phyloP scores from a whole-genome alignment of 2,888 invertebrate species.

The Hirtodrosophila alboralis region DNA sequence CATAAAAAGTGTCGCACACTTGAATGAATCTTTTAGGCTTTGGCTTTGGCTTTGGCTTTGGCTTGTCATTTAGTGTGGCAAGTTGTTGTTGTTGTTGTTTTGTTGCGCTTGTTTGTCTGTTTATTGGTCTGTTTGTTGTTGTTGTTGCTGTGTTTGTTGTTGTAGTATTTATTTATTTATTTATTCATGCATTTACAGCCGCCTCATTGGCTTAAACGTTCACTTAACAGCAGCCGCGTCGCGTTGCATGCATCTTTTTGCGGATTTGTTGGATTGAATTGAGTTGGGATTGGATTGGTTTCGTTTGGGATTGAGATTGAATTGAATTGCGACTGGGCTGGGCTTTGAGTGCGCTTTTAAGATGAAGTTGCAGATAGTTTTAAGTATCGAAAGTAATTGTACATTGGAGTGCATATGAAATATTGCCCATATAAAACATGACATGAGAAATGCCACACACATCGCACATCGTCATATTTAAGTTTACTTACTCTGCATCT shows the following conservation, averaged over 20 bases:
- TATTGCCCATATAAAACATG: constrained; percentile 24
- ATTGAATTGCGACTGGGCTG: constrained; percentile 23
- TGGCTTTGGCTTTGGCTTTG: constrained; percentile 19
- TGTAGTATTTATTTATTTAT: too few species aligned
- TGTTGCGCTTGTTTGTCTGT: constrained; percentile 70
- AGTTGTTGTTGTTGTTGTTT: constrained; percentile 23
- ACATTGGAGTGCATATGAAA: constrained; percentile 23
- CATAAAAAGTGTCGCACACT: constrained; percentile 78
- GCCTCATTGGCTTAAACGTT: constrained; percentile 65
- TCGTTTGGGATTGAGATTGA: constrained; percentile 11
- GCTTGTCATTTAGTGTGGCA: constrained; percentile 40
- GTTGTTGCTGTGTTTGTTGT: constrained; percentile 34
- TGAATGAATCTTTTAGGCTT: constrained; percentile 68
- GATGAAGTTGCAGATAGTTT: constrained; percentile 38
- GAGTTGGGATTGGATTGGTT: constrained; percentile 28
- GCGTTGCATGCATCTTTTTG: constrained; percentile 41
- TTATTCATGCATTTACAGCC: constrained; percentile 43
- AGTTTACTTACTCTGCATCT: constrained; percentile 1
- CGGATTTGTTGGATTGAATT: constrained; percentile 11
- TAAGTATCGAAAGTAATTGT: constrained; percentile 43
- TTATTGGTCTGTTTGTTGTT: constrained; percentile 53
- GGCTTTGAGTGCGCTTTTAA: constrained; percentile 20
- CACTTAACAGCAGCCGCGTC: constrained; percentile 65
- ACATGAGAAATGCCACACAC: constrained; percentile 21
- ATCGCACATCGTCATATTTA: constrained; percentile 13